Percentiles rank a stretch among this genome's conserved stretches.
Evolutionary conservation across 2,113 vertebrate genomes (phyloP).

Genomic region (Halichoerus grypus): DNA sequence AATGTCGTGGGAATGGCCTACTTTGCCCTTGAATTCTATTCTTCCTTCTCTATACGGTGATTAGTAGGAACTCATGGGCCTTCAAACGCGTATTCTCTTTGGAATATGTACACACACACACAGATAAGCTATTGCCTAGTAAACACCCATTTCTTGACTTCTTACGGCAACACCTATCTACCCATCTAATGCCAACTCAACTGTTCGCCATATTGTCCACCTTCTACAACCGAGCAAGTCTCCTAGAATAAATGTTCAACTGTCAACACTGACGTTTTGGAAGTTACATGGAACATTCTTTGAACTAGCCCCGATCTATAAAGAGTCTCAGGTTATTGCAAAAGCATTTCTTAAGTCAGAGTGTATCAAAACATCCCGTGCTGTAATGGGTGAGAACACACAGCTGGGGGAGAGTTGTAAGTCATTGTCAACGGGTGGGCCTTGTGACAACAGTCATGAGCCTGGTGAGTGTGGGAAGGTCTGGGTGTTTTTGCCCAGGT

Average conservation of each 20-base stretch:
- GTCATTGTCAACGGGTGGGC: accelerated
- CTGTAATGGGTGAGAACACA: accelerated
- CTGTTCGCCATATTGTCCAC: accelerated
- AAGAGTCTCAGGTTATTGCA: accelerated
- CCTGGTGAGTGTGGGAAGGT: accelerated
- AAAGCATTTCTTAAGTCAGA: too few species aligned
- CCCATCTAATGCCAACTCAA: not conserved
- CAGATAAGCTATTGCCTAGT: too few species aligned
- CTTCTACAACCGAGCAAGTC: accelerated
- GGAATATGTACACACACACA: not conserved
- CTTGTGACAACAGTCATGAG: accelerated
- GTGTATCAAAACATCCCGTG: accelerated
- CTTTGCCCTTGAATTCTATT: not conserved
- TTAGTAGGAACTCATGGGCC: not conserved
- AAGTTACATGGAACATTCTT: not conserved
- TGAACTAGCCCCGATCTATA: accelerated
- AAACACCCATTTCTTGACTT: not conserved
- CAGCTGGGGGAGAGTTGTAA: accelerated
- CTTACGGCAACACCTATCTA: not conserved
- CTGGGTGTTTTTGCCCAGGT: too few species aligned
- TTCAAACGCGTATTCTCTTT: not conserved
- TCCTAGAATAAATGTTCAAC: accelerated
- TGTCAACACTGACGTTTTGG: accelerated
- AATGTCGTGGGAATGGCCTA: accelerated
- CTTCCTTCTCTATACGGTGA: not conserved